Conservation (phyloP, 35 echinoderm and acorn worm species). For the Hemicentrotus pulcherrimus region DNA sequence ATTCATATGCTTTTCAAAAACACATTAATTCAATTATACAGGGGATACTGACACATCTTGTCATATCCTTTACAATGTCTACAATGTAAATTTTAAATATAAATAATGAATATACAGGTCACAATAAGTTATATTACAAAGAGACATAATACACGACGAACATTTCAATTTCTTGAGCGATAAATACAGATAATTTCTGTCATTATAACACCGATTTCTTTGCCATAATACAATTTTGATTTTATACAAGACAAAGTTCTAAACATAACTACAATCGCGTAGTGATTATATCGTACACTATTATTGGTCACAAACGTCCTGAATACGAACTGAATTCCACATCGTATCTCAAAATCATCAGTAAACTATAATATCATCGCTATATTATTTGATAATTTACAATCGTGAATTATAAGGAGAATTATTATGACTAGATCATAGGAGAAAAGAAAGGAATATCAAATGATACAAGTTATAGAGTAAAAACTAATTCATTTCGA, state of each 20-base stretch:
- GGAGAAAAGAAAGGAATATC: no score
- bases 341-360: not conserved
- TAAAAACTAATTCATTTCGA: no score
- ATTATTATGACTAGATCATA: no score
- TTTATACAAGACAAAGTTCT: not conserved
- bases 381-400: no score
- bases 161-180: conserved; percentile 1
- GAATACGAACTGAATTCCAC: not conserved
- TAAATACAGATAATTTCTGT: not conserved
- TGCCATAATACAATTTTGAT: not conserved
- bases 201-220: not conserved
- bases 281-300: not conserved
- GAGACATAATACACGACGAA: conserved; percentile 3
- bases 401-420: no score
- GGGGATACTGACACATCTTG: not conserved
- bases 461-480: no score
- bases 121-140: conserved; percentile 15
- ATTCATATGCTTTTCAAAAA: not conserved
- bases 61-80: not conserved
- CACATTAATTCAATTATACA: not conserved
- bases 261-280: not conserved
- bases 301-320: not conserved
- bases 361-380: no score
- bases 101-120: conserved; percentile 5
- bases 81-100: conserved; percentile 3